Conservation (phyloP, 2,113 vertebrate genomes). For the Cichladusa arquata region DNA sequence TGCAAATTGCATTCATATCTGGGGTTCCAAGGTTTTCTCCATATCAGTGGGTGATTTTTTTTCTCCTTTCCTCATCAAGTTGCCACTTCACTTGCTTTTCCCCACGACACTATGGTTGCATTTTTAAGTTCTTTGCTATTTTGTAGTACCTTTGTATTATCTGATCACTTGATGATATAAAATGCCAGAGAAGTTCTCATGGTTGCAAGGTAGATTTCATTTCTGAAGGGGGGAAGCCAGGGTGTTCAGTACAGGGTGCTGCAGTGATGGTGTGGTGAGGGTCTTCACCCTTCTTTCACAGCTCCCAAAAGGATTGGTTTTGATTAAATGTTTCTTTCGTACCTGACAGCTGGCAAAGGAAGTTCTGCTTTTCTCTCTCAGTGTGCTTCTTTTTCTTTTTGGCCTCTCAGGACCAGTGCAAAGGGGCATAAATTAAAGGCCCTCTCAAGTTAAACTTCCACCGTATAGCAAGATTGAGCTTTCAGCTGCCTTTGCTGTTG, state of each 20-base stretch:
- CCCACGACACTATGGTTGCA: rapidly evolving
- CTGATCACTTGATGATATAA: not conserved
- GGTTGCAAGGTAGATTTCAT: not conserved
- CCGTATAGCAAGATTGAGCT: not conserved
- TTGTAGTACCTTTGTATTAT: not conserved
- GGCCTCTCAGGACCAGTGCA: not conserved
- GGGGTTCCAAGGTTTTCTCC: not conserved
- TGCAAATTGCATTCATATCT: not conserved
- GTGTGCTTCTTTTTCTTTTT: not conserved
- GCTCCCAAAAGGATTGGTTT: not conserved
- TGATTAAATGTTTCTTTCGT: not conserved
- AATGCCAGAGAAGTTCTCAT: not conserved
- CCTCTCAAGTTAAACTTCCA: not conserved
- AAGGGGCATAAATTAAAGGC: not conserved
- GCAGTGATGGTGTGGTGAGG: not conserved
- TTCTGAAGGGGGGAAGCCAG: not conserved
- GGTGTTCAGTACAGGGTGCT: not conserved
- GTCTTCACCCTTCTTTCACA: not conserved
- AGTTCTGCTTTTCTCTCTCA: not conserved
- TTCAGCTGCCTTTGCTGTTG: not conserved
- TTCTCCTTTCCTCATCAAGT: not conserved
- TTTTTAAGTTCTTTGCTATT: not conserved
- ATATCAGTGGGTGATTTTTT: not conserved
- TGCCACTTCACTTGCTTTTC: not conserved
- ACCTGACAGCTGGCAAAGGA: not conserved